A percentile compares a stretch with the other conserved stretches of the same genome.
Conservation (phyloP, 2,797 vertebrate species). For the Scarus forsteni region DNA sequence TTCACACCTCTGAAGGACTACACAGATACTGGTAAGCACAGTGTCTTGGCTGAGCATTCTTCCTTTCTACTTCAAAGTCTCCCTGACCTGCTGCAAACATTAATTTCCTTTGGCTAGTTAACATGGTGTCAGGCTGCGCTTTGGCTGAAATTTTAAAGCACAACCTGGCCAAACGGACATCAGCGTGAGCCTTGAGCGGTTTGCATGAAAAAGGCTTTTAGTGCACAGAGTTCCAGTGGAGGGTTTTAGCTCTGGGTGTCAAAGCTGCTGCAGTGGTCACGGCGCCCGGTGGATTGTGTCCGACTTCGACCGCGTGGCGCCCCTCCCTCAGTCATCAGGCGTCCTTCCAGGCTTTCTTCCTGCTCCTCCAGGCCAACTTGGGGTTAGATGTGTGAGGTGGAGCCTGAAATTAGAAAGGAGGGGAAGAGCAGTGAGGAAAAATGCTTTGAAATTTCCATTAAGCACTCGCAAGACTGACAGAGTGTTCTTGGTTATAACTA, state of each 20-base stretch:
- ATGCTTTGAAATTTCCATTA: conserved; percentile 23
- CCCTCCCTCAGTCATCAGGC: conserved; percentile 48
- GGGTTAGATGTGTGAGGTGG: conserved; percentile 79
- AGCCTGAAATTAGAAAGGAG: conserved; percentile 69
- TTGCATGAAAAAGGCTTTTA: conserved; percentile 72
- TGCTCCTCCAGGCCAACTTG: conserved; percentile 50
- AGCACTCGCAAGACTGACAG: conserved; percentile 25
- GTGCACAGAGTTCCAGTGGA: conserved; percentile 71
- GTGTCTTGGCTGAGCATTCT: conserved; percentile 69
- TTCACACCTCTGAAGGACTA: conserved; percentile 73
- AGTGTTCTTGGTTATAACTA: conserved; percentile 45
- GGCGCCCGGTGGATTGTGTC: conserved; percentile 39
- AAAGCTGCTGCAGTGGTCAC: conserved; percentile 54
- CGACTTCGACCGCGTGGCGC: conserved; percentile 51
- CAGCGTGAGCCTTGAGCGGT: conserved; percentile 72
- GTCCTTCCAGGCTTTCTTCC: conserved; percentile 39
- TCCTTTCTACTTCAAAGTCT: conserved; percentile 41
- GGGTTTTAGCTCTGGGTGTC: conserved; percentile 63
- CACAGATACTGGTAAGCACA: conserved; percentile 79
- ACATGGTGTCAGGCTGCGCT: conserved; percentile 52
- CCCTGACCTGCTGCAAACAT: conserved; percentile 61
- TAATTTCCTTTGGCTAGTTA: conserved; percentile 70
- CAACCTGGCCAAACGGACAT: conserved; percentile 66
- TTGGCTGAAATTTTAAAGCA: conserved; percentile 53
- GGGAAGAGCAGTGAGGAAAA: conserved; percentile 8